Evolutionary conservation across 2,113 vertebrate genomes (phyloP).

Genomic region (Macquaria ambigua): DNA sequence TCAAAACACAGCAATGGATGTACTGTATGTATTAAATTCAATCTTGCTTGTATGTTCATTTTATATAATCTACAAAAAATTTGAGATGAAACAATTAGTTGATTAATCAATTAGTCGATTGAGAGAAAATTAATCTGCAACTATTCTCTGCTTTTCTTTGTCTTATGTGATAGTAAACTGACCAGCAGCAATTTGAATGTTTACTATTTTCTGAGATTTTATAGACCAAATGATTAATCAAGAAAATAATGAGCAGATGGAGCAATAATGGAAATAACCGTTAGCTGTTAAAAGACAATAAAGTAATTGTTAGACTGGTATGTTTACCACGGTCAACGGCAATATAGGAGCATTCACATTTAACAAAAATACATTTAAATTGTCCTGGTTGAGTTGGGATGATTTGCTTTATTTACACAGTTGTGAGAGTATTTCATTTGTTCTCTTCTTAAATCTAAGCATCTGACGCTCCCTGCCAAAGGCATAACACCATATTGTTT

Average conservation of each 20-base stretch:
- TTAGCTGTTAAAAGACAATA: not conserved
- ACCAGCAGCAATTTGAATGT: not conserved
- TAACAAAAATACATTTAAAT: not conserved
- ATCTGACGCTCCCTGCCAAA: constrained; percentile 63
- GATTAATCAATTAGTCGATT: not conserved
- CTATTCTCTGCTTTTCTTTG: not conserved
- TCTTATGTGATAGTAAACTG: not conserved
- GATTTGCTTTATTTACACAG: constrained; percentile 35
- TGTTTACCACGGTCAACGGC: not conserved
- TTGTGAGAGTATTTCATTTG: constrained; percentile 52
- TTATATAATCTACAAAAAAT: not conserved
- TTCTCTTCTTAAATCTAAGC: constrained; percentile 52
- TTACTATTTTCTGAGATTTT: not conserved
- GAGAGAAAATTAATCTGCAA: not conserved
- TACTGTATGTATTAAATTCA: not conserved
- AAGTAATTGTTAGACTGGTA: not conserved
- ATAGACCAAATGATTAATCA: not conserved
- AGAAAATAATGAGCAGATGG: not conserved
- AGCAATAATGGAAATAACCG: not conserved
- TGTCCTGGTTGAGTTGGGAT: not conserved
- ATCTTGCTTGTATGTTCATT: not conserved
- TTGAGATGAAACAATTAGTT: not conserved
- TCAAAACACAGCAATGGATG: not conserved
- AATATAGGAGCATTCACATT: constrained; percentile 12
- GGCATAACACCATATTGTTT: constrained; percentile 69